phyloP scores from a whole-genome alignment of 1,140 invertebrate genomes.

The Neotoxoptera formosana region DNA sequence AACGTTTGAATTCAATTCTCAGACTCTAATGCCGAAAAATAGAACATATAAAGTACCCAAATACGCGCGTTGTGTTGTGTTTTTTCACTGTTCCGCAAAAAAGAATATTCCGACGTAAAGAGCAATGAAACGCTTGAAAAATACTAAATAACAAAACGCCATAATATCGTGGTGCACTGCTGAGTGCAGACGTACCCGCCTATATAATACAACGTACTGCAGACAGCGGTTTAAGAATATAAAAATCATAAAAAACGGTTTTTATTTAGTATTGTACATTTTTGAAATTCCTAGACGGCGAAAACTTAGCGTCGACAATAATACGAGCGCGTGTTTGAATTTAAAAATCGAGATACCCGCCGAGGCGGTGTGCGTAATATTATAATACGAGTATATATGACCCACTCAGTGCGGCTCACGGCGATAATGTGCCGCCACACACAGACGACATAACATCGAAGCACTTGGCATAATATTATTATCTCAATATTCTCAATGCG shows the following conservation, averaged over 20 bases:
- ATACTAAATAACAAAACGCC: neutral
- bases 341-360: neutral
- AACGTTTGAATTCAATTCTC: neutral
- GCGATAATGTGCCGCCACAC: neutral
- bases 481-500: neutral
- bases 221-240: neutral
- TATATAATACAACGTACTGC: too few species aligned
- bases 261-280: neutral
- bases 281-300: neutral
- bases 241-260: neutral
- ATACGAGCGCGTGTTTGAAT: neutral
- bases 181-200: too few species aligned
- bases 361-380: neutral
- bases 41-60: neutral
- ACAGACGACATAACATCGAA: neutral
- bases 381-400: neutral
- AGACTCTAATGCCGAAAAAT: neutral
- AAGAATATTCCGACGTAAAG: too few species aligned
- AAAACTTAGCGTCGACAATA: neutral
- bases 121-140: neutral
- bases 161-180: too few species aligned
- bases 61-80: neutral
- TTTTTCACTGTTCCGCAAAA: too few species aligned
- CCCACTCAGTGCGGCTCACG: neutral
- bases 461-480: neutral